These are phyloP conservation scores for Candidula unifasciata DNA, from an alignment of 2,888 invertebrate species.

Conservation along the genomic window DNA sequence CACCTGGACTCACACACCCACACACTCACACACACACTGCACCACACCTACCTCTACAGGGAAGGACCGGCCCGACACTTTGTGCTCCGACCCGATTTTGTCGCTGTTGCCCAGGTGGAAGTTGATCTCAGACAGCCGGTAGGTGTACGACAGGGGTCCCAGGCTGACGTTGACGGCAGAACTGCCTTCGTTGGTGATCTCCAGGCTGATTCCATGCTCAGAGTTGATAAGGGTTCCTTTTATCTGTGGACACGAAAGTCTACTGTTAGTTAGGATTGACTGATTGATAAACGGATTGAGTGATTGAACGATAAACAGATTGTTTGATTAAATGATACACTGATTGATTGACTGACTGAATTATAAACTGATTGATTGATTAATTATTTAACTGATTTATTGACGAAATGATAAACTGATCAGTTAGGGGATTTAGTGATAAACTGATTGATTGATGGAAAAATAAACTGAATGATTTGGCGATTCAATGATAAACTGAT, in stretches of 20 bases:
- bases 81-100: constrained; percentile 96
- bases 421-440: no score
- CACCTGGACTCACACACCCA: not conserved
- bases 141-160: constrained; percentile 96
- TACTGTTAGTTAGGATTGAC: no score
- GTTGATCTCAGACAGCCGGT: constrained; percentile 96
- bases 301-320: no score
- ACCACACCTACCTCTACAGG: constrained; percentile 91
- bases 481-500: no score
- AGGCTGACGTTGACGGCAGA: constrained; percentile 93
- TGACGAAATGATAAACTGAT: no score
- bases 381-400: no score
- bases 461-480: no score
- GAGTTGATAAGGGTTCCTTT: constrained; percentile 93
- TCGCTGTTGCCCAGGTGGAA: constrained; percentile 83
- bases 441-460: no score
- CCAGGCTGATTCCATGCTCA: constrained; percentile 95
- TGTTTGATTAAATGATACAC: no score
- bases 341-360: no score
- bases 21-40: not conserved
- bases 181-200: constrained; percentile 83
- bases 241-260: constrained; percentile 85
- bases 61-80: constrained; percentile 95
- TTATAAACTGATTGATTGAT: no score
- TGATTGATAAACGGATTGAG: no score